Percentiles rank a stretch among this genome's conserved stretches.
Conservation (phyloP, 2,888 invertebrate species). For the Stictocephala bisonia region DNA sequence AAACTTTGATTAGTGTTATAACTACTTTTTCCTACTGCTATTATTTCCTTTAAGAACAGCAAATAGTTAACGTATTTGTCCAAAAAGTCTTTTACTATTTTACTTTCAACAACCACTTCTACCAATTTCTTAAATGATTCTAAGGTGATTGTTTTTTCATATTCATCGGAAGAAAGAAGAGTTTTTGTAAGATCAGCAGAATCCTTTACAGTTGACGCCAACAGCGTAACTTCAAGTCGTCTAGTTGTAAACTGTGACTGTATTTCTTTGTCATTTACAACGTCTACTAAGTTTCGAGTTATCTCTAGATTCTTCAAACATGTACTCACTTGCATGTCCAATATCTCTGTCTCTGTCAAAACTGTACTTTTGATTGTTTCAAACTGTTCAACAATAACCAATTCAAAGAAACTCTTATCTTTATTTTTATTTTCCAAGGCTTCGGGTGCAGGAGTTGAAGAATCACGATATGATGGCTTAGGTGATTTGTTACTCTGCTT, state of each 20-base stretch:
- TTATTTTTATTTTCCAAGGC: constrained; percentile 26
- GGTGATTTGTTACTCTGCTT: too few species aligned
- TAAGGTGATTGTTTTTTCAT: constrained; percentile 11
- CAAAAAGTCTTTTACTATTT: constrained; percentile 54
- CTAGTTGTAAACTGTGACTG: background rate
- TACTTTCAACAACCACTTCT: constrained; percentile 44
- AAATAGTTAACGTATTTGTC: constrained; percentile 2
- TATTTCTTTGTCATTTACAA: background rate
- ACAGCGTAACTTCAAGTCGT: constrained; percentile 34
- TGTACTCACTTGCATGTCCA: background rate
- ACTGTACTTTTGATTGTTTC: constrained; percentile 4
- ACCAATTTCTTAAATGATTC: constrained; percentile 47
- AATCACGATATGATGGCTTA: too few species aligned
- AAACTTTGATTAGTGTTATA: background rate
- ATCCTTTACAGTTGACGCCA: constrained; percentile 33
- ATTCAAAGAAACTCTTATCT: background rate
- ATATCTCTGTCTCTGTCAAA: background rate
- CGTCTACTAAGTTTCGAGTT: constrained; percentile 12
- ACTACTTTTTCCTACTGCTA: background rate
- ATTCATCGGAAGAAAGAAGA: constrained; percentile 5
- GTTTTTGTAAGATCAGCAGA: constrained; percentile 12
- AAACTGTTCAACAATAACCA: constrained; percentile 14
- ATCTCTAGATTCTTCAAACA: constrained; percentile 25
- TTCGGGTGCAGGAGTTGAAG: too few species aligned
- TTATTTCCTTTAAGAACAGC: background rate